Percentiles rank a stretch among this genome's conserved stretches.
Evolutionary conservation across 1,140 invertebrate species (phyloP).

Genomic region (Lanistes nyassanus): DNA sequence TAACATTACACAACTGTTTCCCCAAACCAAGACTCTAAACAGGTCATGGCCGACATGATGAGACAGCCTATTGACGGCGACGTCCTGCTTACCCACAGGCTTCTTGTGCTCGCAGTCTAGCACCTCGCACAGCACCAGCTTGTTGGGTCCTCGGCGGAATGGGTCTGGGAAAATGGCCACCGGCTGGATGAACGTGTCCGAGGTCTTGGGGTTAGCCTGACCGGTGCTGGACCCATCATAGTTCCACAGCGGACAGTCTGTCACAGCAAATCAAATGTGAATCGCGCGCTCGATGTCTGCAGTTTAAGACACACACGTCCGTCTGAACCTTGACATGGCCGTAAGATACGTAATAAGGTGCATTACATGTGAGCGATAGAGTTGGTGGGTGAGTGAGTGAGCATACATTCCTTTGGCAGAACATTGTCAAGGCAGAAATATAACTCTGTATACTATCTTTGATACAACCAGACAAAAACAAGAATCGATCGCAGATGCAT

Average conservation of each 20-base stretch:
- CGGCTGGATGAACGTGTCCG: constrained; percentile 89
- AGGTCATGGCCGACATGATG: not conserved
- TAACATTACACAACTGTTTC: too few species aligned
- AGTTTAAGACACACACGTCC: too few species aligned
- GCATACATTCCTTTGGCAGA: too few species aligned
- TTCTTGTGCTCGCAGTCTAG: constrained; percentile 72
- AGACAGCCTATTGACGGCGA: not conserved
- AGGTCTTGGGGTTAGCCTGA: constrained; percentile 73
- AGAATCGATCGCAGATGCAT: not conserved
- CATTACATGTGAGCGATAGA: too few species aligned
- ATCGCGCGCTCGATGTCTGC: too few species aligned
- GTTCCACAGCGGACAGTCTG: constrained; percentile 92
- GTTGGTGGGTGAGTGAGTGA: too few species aligned
- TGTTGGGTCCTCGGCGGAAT: constrained; percentile 84
- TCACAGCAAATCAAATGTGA: too few species aligned
- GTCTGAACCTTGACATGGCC: too few species aligned
- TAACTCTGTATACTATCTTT: too few species aligned
- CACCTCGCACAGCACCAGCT: constrained; percentile 89
- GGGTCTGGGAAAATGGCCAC: constrained; percentile 93
- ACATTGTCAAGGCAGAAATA: too few species aligned
- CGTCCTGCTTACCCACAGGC: constrained; percentile 22
- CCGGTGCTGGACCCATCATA: constrained; percentile 84
- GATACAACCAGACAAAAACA: not conserved
- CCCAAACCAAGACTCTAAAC: too few species aligned
- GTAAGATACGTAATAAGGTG: too few species aligned